Conservation (phyloP, 2,888 invertebrate species). For the Colostygia pectinataria region DNA sequence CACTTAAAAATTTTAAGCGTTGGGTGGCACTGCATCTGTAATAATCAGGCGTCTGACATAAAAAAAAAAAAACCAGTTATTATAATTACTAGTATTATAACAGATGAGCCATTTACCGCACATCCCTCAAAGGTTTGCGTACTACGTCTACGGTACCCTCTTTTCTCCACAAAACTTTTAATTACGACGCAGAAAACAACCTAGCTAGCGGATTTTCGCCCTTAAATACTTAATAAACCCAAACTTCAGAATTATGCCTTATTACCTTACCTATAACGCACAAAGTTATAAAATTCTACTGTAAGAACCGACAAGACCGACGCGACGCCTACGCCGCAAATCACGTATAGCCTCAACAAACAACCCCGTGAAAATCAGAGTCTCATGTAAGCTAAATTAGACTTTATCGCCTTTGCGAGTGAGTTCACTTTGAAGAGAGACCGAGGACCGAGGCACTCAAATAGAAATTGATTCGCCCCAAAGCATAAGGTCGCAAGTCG, state of each 20-base stretch:
- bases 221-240: conserved; percentile 40
- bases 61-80: too few relatives aligned
- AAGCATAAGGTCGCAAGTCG: conserved; percentile 65
- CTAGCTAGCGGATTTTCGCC: conserved; percentile 32
- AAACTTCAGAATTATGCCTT: conserved; percentile 44
- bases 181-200: conserved; percentile 54
- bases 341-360: conserved; percentile 76
- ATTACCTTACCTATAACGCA: conserved; percentile 43
- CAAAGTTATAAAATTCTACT: conserved; percentile 50
- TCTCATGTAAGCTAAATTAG: conserved; percentile 54
- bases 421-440: conserved; percentile 49
- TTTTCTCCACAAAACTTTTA: conserved; percentile 50
- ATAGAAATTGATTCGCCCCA: conserved; percentile 74
- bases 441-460: conserved; percentile 50
- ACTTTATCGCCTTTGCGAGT: conserved; percentile 54
- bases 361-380: conserved; percentile 60
- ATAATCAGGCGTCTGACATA: too few relatives aligned
- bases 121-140: conserved; percentile 11
- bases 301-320: conserved; percentile 52
- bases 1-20: too few relatives aligned
- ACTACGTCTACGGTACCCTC: conserved; percentile 6
- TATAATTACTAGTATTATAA: too few relatives aligned
- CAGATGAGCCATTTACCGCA: conserved; percentile 22
- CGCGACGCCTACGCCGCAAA: conserved; percentile 65
- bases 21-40: too few relatives aligned